Evolutionary conservation across 1,140 invertebrate genomes (phyloP).

Genomic region (Theocolax elegans): DNA sequence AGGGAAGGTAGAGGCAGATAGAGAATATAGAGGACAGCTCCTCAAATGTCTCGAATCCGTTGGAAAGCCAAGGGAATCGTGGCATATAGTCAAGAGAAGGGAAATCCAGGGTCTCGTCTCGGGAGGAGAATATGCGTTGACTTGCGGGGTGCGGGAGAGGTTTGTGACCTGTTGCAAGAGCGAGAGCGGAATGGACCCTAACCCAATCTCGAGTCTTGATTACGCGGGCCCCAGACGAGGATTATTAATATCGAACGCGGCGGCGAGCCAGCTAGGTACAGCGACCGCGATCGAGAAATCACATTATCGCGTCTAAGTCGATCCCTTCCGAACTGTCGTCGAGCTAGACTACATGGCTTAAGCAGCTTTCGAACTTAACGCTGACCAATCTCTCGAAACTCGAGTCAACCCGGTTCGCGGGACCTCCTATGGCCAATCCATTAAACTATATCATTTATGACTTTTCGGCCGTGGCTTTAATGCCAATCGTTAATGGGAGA

Average conservation of each 20-base stretch:
- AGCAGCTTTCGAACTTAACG: constrained; percentile 31
- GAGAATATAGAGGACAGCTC: too few relatives aligned
- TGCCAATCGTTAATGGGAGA: neutral
- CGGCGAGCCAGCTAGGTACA: neutral
- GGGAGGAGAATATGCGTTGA: constrained; percentile 23
- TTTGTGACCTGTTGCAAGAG: constrained; percentile 28
- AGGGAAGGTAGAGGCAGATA: too few relatives aligned
- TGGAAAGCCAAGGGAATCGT: too few relatives aligned
- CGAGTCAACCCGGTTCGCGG: neutral
- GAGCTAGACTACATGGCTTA: neutral
- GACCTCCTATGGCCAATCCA: constrained; percentile 16
- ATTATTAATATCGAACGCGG: constrained; percentile 36
- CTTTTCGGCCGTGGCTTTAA: constrained; percentile 3
- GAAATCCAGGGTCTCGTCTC: too few relatives aligned
- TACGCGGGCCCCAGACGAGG: constrained; percentile 19
- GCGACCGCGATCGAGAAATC: constrained; percentile 30
- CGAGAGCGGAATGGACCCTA: constrained; percentile 22
- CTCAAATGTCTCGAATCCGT: too few relatives aligned
- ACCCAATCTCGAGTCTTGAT: constrained; percentile 32
- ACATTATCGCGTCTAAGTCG: constrained; percentile 30
- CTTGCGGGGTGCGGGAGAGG: constrained; percentile 1
- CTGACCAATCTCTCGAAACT: neutral
- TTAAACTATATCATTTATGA: constrained; percentile 36
- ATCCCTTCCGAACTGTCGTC: neutral
- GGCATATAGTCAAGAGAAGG: too few relatives aligned